These are phyloP conservation scores for Pseudeuparius sepicola DNA, from an alignment of 2,888 invertebrate genomes.

Conservation along the genomic window DNA sequence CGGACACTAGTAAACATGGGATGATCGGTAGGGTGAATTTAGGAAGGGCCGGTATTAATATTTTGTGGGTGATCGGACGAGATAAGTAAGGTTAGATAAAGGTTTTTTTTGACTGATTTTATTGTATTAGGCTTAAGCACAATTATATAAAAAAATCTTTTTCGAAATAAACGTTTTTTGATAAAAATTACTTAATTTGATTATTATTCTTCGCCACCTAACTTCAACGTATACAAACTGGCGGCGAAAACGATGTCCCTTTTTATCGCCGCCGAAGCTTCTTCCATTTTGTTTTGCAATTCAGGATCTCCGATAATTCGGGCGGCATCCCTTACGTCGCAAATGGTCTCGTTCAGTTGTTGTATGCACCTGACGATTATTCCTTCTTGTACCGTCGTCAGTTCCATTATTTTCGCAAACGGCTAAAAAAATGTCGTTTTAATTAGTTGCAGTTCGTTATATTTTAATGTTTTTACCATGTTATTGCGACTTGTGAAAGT, in stretches of 20 bases:
- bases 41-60: conserved; percentile 72
- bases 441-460: no score
- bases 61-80: conserved; percentile 60
- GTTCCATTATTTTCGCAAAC: conserved; percentile 84
- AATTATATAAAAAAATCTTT: no score
- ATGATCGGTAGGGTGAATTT: conserved; percentile 69
- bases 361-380: conserved; percentile 96
- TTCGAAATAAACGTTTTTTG: no score
- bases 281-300: conserved; percentile 89
- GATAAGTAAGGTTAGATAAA: conserved; percentile 22
- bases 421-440: conserved; percentile 50
- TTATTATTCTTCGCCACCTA: no score
- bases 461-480: no score
- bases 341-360: conserved; percentile 84
- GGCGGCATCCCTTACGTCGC: conserved; percentile 85
- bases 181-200: no score
- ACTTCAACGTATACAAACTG: conserved; percentile 93
- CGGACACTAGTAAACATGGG: conserved; percentile 62
- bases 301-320: conserved; percentile 87
- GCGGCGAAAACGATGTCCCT: conserved; percentile 97
- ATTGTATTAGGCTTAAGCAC: no score
- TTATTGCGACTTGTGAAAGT: no score
- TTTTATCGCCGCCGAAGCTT: conserved; percentile 85
- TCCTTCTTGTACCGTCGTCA: conserved; percentile 94
- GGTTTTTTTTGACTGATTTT: no score